phyloP scores from a whole-genome alignment of 2,888 invertebrate species.

The Clivina fossor region DNA sequence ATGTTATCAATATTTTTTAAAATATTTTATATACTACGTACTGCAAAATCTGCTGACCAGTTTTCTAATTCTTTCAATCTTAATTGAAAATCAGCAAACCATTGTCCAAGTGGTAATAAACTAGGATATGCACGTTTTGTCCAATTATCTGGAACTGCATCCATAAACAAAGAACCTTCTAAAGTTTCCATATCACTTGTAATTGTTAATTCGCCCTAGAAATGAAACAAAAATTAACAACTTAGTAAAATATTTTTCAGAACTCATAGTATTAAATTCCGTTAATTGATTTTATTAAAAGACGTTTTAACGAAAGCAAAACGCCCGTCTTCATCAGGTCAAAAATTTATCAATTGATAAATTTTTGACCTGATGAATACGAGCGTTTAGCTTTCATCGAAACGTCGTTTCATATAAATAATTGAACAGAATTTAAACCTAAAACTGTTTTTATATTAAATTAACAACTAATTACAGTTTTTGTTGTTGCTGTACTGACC shows the following conservation, averaged over 20 bases:
- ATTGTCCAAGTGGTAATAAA: conserved; percentile 75
- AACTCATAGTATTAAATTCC: background rate
- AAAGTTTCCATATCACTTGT: conserved; percentile 89
- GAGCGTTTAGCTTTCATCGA: too few relatives aligned
- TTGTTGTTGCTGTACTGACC: conserved; percentile 55
- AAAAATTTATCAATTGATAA: too few relatives aligned
- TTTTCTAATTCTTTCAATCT: conserved; percentile 79
- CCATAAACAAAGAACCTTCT: conserved; percentile 84
- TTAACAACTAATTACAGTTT: too few relatives aligned
- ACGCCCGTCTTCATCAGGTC: too few relatives aligned
- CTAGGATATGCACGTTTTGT: conserved; percentile 87
- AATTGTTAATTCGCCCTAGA: conserved; percentile 87
- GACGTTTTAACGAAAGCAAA: too few relatives aligned
- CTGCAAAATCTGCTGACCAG: conserved; percentile 86
- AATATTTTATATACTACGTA: conserved; percentile 44
- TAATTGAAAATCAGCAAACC: conserved; percentile 84
- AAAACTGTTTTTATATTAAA: too few relatives aligned
- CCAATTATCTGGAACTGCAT: conserved; percentile 86
- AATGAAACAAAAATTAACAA: too few relatives aligned
- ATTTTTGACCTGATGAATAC: too few relatives aligned
- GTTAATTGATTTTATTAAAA: background rate
- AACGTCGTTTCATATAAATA: too few relatives aligned
- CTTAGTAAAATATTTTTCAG: background rate
- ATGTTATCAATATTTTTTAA: background rate
- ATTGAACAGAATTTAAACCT: too few relatives aligned